Percentiles rank a stretch among this genome's conserved stretches.
phyloP scores from a whole-genome alignment of 2,113 vertebrate species.

The Pristiophorus japonicus region DNA sequence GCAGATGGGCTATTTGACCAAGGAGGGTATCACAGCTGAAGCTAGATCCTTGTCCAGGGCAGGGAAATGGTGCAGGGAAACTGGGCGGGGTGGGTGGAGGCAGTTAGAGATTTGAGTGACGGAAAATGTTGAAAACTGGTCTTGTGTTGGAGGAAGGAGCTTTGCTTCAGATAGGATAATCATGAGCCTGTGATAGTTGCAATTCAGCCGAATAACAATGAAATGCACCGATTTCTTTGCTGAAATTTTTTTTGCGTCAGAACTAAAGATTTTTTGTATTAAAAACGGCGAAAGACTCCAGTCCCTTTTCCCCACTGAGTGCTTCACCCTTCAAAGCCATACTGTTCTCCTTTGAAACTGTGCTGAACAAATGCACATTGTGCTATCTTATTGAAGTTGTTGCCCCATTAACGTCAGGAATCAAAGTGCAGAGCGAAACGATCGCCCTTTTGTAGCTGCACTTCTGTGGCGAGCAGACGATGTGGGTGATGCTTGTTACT shows the following conservation, averaged over 20 bases:
- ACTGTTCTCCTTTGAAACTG: background rate
- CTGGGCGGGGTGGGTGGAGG: background rate
- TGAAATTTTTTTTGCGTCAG: background rate
- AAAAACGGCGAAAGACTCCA: background rate
- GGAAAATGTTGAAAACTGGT: background rate
- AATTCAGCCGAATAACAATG: background rate
- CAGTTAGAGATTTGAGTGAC: background rate
- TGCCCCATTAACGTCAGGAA: background rate
- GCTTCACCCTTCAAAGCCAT: background rate
- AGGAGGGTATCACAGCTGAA: background rate
- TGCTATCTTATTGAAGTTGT: background rate
- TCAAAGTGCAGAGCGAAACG: background rate
- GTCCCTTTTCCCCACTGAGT: background rate
- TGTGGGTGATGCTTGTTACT: background rate
- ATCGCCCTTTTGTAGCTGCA: background rate
- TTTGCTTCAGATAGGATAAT: background rate
- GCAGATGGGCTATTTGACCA: background rate
- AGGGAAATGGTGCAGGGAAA: background rate
- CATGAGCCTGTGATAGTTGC: background rate
- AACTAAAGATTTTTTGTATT: background rate
- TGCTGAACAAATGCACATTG: background rate
- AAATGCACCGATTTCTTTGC: background rate
- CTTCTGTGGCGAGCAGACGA: background rate
- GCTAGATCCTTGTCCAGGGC: background rate
- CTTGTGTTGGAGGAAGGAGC: background rate